Base-by-base conservation (phyloP, 2,888 invertebrate genomes). In the Drosophila borealis region DNA sequence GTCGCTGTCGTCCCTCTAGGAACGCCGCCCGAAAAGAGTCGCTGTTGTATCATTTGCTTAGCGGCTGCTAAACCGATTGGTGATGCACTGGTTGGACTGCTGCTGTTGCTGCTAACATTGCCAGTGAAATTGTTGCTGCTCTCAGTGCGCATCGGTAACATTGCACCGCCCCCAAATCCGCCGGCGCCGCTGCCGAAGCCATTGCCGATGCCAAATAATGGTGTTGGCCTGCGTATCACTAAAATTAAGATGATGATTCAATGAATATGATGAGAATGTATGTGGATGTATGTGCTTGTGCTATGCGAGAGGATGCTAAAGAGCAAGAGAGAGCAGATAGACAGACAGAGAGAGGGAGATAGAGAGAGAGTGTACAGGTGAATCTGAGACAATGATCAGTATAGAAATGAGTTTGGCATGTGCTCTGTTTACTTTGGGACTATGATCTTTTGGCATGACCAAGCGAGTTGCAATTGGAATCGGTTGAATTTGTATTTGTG, bases 191-290 rank as follows among this genome's bases (percentile, higher is more conserved):
- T 95, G 70, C 71, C 66, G 67, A 56, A 73, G 69, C 81, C 84
- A 60, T 74, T 79, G 80, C 86, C 83, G 79, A 80, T 86, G 88
- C 91, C 91, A 80, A 83, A 82, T 65, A 85, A 81, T 65, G 87
- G 70, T 81, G 87, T 71, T 56, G 96, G 96, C 93, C 95, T 95
- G 89, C 92, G 92, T 90, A 92, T 91, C 90, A 91, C 92, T 92
- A 92, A 91, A 92, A 92, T 90, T 86, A 89, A 91, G 89, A 91
- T 91, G 86, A 88, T 88, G 91, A 91, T 88, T 86, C 84, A 90
- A 90, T 90, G 87, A 89, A 73, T 84, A 87, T 85, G 82, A 82
- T 85, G 75, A 72, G 75, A 66, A 72, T 71, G 66, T 54, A 19
- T 64, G 69, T 65, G 66, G 63, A 45, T 67, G 62, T 46, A 50